These are phyloP conservation scores for Dermochelys coriacea DNA, from an alignment of 2,797 vertebrate species.

Conservation along the genomic window DNA sequence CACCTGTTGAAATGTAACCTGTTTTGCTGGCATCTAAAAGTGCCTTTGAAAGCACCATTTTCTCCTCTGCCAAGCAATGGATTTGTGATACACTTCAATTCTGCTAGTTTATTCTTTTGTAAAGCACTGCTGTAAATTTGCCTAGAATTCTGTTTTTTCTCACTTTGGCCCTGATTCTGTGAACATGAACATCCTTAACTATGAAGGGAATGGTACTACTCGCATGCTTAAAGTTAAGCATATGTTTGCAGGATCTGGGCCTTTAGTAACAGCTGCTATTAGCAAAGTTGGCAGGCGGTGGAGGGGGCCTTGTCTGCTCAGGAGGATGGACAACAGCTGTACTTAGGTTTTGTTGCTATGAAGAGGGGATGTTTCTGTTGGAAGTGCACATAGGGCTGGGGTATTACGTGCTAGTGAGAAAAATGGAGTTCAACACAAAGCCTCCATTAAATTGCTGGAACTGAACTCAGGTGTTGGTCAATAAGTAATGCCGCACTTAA, in stretches of 20 bases:
- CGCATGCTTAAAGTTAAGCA: background rate
- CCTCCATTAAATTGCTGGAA: background rate
- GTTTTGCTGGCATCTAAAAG: background rate
- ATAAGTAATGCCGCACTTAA: background rate
- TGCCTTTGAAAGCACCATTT: background rate
- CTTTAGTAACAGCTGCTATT: background rate
- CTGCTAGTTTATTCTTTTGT: background rate
- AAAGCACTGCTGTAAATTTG: background rate
- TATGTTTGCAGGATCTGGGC: background rate
- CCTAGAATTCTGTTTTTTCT: background rate
- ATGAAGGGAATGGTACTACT: background rate
- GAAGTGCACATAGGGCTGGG: background rate
- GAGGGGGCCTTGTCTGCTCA: background rate
- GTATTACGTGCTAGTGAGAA: background rate
- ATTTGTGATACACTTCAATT: background rate
- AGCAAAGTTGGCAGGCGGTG: background rate
- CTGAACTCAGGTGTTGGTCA: background rate
- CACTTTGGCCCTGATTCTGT: background rate
- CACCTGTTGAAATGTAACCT: background rate
- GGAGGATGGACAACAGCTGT: background rate
- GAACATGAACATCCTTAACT: background rate
- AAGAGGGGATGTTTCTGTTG: background rate
- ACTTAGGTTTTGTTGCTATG: background rate
- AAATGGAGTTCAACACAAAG: background rate
- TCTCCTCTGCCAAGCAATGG: background rate